Evolutionary conservation across 2,113 vertebrate species (phyloP), one percentile per base, ranked within the genome.

Genomic region (Cynopterus brachyotis): DNA sequence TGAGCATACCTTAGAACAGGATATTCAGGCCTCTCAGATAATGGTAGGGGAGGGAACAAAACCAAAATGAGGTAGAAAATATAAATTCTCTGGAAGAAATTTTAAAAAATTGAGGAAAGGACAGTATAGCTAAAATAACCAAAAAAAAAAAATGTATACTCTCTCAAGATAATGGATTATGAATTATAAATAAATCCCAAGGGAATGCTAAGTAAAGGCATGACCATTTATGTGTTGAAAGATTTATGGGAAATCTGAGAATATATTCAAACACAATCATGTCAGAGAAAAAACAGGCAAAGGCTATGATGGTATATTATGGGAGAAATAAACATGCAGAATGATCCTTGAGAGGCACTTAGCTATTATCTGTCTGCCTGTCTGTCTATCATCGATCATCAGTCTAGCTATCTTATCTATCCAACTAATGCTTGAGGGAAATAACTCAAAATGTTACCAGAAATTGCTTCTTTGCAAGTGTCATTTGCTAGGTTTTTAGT

Each of bases 101-200:
- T 3, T 40, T 7, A 20, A 76, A 72, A 67, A 40, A 69, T 1
- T 64, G 11, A 73, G 53, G 28, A 76, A 80, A 94, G 32, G 81
- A 79, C 4, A 73, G 37, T 87, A 90, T 64, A 40, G 35, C 47
- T 83, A 84, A 96, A 90, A 90, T 67, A 94, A 90, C 28, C 47
- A 92, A 24, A 81, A 40, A 82, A 60, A 92, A 24, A 81, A 40
- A 82, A 60, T 86, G 28, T 32, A 66, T 53, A 17, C 8, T 7
- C 11, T 40, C n/a, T 80, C 59, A 81, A 93, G 84, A 95, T 91
- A 97, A 91, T 91, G 59, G 24, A 64, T 83, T 72, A 87, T 91
- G 17, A 94, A 94, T 95, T 79, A 94, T 80, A 89, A 94, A 95
- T 92, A 84, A 72, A 59, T 76, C 85, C 37, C n/a, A n/a, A 88